These are phyloP conservation scores for Lamprotornis superbus DNA, from an alignment of 2,113 vertebrate species.

Conservation along the genomic window DNA sequence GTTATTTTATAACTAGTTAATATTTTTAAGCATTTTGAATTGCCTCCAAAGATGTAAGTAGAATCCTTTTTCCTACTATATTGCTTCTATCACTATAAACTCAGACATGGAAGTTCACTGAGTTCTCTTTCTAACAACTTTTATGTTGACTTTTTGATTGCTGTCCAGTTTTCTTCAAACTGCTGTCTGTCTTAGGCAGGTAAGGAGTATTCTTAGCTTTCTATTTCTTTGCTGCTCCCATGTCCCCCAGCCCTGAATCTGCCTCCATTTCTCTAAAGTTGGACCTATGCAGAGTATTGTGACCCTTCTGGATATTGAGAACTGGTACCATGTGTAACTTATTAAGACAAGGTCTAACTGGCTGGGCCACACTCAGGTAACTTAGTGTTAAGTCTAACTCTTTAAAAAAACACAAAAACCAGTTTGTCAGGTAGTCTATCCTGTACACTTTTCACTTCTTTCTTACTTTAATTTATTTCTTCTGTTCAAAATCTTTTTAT, in stretches of 20 bases:
- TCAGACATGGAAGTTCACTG: neutral
- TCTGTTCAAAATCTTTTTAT: conserved; percentile 16
- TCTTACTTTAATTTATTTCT: neutral
- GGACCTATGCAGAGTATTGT: neutral
- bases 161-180: neutral
- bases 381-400: neutral
- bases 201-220: neutral
- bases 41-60: neutral
- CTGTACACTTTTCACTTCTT: neutral
- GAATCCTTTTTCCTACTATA: neutral
- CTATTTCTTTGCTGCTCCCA: neutral
- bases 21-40: neutral
- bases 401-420: fast-evolving
- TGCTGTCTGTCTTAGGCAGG: neutral
- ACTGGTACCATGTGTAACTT: neutral
- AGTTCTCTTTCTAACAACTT: neutral
- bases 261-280: neutral
- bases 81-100: neutral
- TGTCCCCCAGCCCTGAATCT: neutral
- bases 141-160: neutral
- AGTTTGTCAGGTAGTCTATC: neutral
- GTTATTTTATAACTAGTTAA: neutral
- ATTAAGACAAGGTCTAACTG: neutral
- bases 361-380: neutral
- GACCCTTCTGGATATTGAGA: neutral